phyloP scores from a whole-genome alignment of 2,888 invertebrate species.

The Ashinkailepas kermadecensis region DNA sequence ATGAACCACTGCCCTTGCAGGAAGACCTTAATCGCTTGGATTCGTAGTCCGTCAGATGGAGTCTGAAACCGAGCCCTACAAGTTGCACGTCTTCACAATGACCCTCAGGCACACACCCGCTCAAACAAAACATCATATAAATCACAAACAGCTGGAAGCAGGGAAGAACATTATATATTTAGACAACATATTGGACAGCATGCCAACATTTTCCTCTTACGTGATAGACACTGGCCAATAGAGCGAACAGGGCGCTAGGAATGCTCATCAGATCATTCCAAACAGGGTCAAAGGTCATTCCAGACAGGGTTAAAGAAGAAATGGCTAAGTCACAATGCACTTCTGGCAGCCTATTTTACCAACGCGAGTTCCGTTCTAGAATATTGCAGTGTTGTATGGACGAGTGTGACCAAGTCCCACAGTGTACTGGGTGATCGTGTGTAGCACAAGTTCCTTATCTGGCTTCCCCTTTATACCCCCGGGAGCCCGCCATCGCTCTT shows the following conservation, averaged over 20 bases:
- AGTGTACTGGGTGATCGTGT: background rate
- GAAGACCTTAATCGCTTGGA: background rate
- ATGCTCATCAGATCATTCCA: background rate
- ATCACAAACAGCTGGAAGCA: background rate
- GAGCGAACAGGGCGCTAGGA: background rate
- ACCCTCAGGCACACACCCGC: background rate
- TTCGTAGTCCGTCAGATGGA: background rate
- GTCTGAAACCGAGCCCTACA: background rate
- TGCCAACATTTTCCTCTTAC: background rate
- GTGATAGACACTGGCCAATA: background rate
- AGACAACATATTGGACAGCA: background rate
- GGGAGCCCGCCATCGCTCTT: background rate
- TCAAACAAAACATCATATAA: background rate
- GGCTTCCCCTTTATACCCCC: background rate
- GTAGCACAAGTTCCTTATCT: background rate
- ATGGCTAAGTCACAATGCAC: background rate
- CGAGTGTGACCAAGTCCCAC: background rate
- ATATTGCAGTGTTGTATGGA: background rate
- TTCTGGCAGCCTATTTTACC: background rate
- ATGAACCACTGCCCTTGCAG: background rate
- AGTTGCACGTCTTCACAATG: background rate
- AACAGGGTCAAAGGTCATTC: background rate
- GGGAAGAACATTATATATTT: background rate
- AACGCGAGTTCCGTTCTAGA: background rate
- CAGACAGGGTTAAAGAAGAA: background rate